These are phyloP conservation scores for Eurystomus gularis DNA, from an alignment of 2,113 vertebrate genomes.

Conservation along the genomic window DNA sequence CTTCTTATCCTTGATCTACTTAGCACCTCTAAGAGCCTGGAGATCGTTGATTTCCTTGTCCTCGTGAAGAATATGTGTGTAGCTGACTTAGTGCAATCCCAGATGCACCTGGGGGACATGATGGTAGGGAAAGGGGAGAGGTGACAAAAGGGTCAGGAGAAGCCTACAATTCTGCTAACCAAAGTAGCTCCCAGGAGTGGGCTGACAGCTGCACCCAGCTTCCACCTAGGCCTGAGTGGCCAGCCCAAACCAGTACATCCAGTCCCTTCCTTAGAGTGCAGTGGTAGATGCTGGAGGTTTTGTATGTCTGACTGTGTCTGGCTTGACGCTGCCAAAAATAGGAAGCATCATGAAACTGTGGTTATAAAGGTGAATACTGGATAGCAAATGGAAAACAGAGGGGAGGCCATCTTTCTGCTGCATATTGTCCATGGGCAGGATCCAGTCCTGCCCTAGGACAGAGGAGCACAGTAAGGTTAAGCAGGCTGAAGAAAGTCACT, in stretches of 20 bases:
- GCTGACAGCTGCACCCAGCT: background rate
- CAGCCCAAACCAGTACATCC: background rate
- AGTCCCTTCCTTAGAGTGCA: background rate
- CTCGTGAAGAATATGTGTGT: background rate
- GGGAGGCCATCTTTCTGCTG: background rate
- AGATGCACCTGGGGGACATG: background rate
- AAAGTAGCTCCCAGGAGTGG: fast-evolving
- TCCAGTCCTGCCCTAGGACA: background rate
- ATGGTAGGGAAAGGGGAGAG: background rate
- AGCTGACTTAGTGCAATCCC: background rate
- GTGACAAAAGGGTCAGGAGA: background rate
- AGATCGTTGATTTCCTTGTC: background rate
- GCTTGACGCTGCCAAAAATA: background rate
- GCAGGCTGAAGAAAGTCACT: background rate
- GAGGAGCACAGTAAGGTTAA: background rate
- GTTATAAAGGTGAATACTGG: background rate
- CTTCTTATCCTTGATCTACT: background rate
- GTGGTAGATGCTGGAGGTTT: background rate
- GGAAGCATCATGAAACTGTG: background rate
- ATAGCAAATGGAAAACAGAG: background rate
- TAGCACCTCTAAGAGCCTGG: background rate
- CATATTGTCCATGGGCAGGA: background rate
- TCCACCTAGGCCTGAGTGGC: background rate
- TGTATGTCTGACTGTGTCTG: background rate
- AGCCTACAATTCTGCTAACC: background rate